Conservation (phyloP, 2,113 vertebrate genomes). For the Uropsilus gracilis region DNA sequence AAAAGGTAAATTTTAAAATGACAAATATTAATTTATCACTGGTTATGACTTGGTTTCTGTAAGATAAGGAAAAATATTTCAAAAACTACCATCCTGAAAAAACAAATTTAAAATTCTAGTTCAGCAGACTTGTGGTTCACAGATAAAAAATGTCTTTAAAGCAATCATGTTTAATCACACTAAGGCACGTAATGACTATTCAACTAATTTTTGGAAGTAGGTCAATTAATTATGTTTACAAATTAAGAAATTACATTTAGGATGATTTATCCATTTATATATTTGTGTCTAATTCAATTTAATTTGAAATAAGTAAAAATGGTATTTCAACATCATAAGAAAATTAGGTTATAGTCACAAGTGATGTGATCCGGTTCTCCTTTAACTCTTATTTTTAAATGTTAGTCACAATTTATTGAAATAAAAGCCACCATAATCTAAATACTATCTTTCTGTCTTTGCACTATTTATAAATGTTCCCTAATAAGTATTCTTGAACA, state of each 20-base stretch:
- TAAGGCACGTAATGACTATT: constrained; percentile 41
- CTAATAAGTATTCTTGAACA: background rate
- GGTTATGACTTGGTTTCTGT: constrained; percentile 1
- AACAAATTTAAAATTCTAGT: constrained; percentile 5
- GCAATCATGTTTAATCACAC: background rate
- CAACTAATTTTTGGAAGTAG: constrained; percentile 46
- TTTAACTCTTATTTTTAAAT: background rate
- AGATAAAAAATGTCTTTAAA: constrained; percentile 37
- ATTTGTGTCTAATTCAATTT: background rate
- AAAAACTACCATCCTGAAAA: constrained; percentile 33
- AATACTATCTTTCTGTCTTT: background rate
- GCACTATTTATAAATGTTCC: background rate
- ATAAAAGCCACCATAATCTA: constrained; percentile 2
- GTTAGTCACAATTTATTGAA: background rate
- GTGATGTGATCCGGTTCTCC: background rate
- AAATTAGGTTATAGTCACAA: constrained; percentile 22
- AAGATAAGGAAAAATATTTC: background rate
- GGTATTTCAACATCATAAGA: constrained; percentile 30
- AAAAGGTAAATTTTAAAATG: background rate
- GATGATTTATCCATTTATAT: background rate
- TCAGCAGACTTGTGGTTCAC: constrained; percentile 34
- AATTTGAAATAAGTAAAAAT: constrained; percentile 11
- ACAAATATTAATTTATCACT: background rate
- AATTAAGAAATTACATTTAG: constrained; percentile 42
- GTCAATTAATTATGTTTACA: constrained; percentile 20